A percentile compares a stretch with the other conserved stretches of the same genome.
These are phyloP conservation scores for Pagetopsis macropterus DNA, from an alignment of 2,797 vertebrate genomes.

Conservation along the genomic window DNA sequence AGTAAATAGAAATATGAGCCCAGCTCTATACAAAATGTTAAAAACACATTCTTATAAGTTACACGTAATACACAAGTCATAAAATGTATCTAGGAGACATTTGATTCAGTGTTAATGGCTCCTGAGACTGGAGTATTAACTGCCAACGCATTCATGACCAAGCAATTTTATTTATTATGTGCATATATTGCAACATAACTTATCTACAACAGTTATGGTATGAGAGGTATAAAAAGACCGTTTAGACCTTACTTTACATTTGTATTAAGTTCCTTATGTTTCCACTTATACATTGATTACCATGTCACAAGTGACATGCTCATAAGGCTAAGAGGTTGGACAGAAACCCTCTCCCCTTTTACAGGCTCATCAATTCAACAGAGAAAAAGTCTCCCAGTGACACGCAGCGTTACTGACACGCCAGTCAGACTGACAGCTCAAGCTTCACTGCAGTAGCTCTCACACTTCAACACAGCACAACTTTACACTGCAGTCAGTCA, in stretches of 20 bases:
- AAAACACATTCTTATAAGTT: conserved; percentile 1
- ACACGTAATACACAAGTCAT: background rate
- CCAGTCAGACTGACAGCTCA: conserved; percentile 46
- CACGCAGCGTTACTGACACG: conserved; percentile 23
- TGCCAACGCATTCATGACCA: background rate
- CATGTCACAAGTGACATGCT: conserved; percentile 4
- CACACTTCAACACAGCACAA: conserved; percentile 34
- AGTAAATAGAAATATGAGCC: background rate
- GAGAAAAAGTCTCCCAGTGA: conserved; percentile 21
- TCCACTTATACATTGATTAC: conserved; percentile 7
- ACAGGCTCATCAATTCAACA: conserved; percentile 16
- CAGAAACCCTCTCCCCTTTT: background rate
- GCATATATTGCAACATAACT: conserved; percentile 3
- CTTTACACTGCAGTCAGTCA: conserved; percentile 39
- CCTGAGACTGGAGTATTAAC: background rate
- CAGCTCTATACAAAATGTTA: background rate
- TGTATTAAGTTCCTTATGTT: background rate
- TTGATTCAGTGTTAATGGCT: conserved; percentile 2
- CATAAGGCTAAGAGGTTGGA: conserved; percentile 10
- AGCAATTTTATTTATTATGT: conserved; percentile 6
- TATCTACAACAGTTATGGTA: background rate
- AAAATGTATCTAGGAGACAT: background rate
- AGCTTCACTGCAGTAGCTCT: conserved; percentile 23
- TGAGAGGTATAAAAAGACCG: background rate
- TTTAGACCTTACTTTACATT: conserved; percentile 9